Evolutionary conservation across 2,888 invertebrate species (phyloP).

Genomic region (Leptopilina syphax): DNA sequence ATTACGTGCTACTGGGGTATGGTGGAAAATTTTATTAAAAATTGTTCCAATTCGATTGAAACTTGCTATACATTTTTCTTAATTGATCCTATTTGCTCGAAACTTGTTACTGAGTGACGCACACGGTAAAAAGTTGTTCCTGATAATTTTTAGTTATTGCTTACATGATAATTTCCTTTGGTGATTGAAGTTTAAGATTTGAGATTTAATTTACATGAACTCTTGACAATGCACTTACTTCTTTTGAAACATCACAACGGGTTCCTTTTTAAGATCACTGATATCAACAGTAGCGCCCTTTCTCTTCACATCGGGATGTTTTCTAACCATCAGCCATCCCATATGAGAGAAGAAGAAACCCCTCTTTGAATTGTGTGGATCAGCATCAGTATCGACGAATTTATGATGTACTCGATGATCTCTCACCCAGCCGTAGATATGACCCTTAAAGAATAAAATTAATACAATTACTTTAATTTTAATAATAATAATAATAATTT

Average conservation of each 20-base stretch:
- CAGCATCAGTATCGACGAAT: constrained; percentile 92
- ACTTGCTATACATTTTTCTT: too few relatives aligned
- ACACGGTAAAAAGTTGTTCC: too few relatives aligned
- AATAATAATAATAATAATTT: too few relatives aligned
- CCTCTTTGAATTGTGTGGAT: constrained; percentile 91
- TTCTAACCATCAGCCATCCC: constrained; percentile 93
- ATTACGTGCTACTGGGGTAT: too few relatives aligned
- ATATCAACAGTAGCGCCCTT: constrained; percentile 92
- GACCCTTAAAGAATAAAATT: constrained; percentile 81
- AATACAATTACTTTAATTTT: neutral
- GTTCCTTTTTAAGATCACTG: constrained; percentile 90
- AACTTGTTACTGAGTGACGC: too few relatives aligned
- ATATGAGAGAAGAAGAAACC: constrained; percentile 98
- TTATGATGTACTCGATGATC: constrained; percentile 94
- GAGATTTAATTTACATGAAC: too few relatives aligned
- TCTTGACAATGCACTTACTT: constrained; percentile 79
- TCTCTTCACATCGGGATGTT: constrained; percentile 91
- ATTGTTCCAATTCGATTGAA: too few relatives aligned
- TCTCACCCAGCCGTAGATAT: constrained; percentile 91
- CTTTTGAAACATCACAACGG: constrained; percentile 91
- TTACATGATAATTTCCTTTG: too few relatives aligned
- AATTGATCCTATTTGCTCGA: too few relatives aligned
- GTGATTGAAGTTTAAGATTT: too few relatives aligned
- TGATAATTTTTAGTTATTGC: too few relatives aligned
- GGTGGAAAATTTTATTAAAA: too few relatives aligned